Evolutionary conservation across 2,113 vertebrate species (phyloP).

Genomic region (Sebastes fasciatus): DNA sequence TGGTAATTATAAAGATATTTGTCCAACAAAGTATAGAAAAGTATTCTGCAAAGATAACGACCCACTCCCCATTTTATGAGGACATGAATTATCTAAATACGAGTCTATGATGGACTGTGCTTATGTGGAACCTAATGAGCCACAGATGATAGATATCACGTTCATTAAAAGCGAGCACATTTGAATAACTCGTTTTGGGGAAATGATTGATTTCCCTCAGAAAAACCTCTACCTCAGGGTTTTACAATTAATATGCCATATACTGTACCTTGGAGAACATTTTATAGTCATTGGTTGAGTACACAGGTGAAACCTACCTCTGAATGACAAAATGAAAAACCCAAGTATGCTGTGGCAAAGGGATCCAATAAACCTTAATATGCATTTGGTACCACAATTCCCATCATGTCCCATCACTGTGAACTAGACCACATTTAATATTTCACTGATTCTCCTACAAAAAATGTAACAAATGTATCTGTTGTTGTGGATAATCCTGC

Average conservation of each 20-base stretch:
- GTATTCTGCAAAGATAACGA: constrained; percentile 56
- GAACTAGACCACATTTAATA: constrained; percentile 3
- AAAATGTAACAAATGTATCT: not conserved
- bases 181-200: constrained; percentile 62
- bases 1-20: constrained; percentile 33
- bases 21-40: constrained; percentile 29
- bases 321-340: constrained; percentile 19
- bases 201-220: constrained; percentile 64
- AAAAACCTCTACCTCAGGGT: constrained; percentile 58
- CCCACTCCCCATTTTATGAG: constrained; percentile 43
- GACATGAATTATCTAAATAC: constrained; percentile 66
- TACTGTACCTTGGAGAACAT: constrained; percentile 55
- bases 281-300: constrained; percentile 41
- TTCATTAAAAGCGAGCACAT: constrained; percentile 73
- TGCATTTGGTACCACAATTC: not conserved
- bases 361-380: not conserved
- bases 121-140: constrained; percentile 75
- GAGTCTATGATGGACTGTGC: constrained; percentile 71
- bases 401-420: not conserved
- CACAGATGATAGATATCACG: constrained; percentile 77
- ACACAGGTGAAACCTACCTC: constrained; percentile 6
- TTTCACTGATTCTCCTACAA: not conserved
- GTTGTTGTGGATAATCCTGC: not conserved
- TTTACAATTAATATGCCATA: constrained; percentile 54
- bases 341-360: not conserved